Base-by-base conservation (phyloP, 2,888 invertebrate species). In the Cephonodes hylas region DNA sequence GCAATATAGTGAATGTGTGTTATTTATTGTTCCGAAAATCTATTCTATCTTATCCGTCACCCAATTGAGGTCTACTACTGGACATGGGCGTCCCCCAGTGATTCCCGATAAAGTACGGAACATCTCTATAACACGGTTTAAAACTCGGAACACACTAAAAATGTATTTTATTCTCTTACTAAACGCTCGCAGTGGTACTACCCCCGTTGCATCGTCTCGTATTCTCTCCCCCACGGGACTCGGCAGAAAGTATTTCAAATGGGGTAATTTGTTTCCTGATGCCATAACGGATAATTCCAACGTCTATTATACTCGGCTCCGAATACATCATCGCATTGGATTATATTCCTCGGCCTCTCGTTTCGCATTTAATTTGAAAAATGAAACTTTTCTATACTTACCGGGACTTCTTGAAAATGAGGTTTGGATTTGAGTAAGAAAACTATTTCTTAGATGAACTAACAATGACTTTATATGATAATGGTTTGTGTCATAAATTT, bases 201-300 rank as follows among this genome's bases (percentile, higher is more conserved):
- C 18, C 64, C 68, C 42, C 34, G 20, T 13, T 27, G 2, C n/a
- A n/a, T n/a, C 59, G 42, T 64, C 63, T 68, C 70, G 72, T 73
- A 72, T 73, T 72, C 74, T 75, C 70, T 66, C 73, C 73, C 78
- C 73, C 70, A 68, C 66, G 64, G 71, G 77, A 77, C 23, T 23
- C 23, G 48, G 73, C 60, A 68, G 67, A 68, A 73, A 76, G 72
- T 76, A 76, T 81, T 77, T 71, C 77, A 74, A 80, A 77, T 79
- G 69, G 80, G 79, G 81, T 78, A 83, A 84, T 85, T 84, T 82
- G 77, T 76, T 72, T 76, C 73, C 75, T 76, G 75, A 75, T 65
- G 66, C 71, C 74, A 69, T 75, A 71, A 75, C 78, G 72, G 76
- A 77, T 75, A 77, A 76, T 71, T 22, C 23, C 22, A 34, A 20